phyloP scores from a whole-genome alignment of 2,113 vertebrate species.

The Neogale vison region DNA sequence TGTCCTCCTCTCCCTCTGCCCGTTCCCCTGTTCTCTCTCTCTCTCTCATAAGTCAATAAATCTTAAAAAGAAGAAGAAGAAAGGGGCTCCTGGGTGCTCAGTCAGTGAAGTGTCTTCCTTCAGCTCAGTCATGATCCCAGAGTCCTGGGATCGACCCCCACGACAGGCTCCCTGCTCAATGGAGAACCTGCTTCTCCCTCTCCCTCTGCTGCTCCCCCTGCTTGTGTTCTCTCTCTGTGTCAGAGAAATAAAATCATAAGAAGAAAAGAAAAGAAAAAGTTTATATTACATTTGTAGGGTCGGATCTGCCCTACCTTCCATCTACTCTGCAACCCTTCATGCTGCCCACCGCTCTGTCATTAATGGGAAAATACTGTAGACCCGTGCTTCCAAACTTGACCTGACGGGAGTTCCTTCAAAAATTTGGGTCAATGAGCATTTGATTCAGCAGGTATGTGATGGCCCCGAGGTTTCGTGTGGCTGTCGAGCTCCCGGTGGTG shows the following conservation, averaged over 20 bases:
- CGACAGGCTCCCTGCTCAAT: rapidly evolving
- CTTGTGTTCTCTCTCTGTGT: neutral
- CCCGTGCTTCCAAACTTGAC: neutral
- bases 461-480: neutral
- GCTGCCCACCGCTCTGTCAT: neutral
- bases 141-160: neutral
- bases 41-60: neutral
- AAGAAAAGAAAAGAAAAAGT: neutral
- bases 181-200: neutral
- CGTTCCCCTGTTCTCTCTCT: neutral
- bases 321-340: too few relatives aligned
- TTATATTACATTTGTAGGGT: neutral
- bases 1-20: neutral
- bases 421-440: neutral
- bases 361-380: neutral
- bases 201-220: neutral
- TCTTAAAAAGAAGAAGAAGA: neutral
- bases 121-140: neutral
- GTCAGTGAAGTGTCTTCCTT: neutral
- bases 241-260: neutral
- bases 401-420: neutral
- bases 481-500: neutral
- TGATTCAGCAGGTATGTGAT: neutral
- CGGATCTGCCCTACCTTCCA: too few relatives aligned
- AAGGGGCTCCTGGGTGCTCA: too few relatives aligned